A percentile compares a stretch with the other conserved stretches of the same genome.
phyloP scores from a whole-genome alignment of 1,140 invertebrate genomes.

The Temnothorax longispinosus region DNA sequence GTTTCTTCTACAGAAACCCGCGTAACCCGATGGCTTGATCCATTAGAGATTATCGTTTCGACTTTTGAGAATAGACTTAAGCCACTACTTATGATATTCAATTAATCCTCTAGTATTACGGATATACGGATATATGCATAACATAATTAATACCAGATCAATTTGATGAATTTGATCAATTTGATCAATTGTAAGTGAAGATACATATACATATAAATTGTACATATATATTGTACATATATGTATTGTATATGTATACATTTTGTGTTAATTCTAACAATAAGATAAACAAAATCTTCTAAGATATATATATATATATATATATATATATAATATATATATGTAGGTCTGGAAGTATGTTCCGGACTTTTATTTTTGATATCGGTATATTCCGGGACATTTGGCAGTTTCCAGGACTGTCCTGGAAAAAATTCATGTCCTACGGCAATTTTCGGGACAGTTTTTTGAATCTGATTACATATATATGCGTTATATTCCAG shows the following conservation, averaged over 20 bases:
- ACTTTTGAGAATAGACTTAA: slow-evolving; percentile 4
- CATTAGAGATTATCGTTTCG: background rate
- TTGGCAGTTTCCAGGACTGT: no score
- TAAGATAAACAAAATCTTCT: background rate
- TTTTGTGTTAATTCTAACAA: background rate
- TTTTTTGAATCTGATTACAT: no score
- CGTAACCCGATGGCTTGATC: background rate
- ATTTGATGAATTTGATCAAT: background rate
- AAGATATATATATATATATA: background rate
- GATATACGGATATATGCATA: background rate
- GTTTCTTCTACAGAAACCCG: background rate
- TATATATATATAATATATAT: no score
- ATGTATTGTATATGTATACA: background rate
- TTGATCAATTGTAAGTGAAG: no score
- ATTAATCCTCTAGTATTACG: background rate
- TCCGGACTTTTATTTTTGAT: no score
- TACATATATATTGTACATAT: background rate
- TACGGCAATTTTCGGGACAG: no score
- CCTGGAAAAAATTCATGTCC: no score
- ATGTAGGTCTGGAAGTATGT: no score
- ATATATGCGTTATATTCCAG: no score
- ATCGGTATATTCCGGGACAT: no score
- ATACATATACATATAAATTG: no score
- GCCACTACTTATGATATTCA: background rate
- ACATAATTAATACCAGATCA: background rate